phyloP scores from a whole-genome alignment of 37 sponge, comb jelly and placozoan species.

The Crambe crambe region DNA sequence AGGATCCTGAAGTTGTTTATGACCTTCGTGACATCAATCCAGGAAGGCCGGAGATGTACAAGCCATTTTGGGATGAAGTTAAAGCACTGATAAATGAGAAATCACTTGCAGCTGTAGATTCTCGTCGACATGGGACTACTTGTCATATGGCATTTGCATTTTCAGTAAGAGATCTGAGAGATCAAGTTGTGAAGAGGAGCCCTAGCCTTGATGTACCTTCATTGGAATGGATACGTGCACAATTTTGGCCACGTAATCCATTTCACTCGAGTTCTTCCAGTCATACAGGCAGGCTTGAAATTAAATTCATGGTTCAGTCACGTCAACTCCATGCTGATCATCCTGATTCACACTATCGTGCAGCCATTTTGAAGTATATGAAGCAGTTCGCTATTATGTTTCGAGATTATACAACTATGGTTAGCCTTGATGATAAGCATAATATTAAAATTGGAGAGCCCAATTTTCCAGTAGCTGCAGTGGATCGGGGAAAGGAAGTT shows the following conservation, averaged over 20 bases:
- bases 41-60: background rate
- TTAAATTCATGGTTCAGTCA: constrained; percentile 30
- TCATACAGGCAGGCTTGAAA: constrained; percentile 20
- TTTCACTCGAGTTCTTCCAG: background rate
- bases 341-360: constrained; percentile 37
- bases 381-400: constrained; percentile 1
- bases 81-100: constrained; percentile 9
- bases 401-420: background rate
- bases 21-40: constrained; percentile 3
- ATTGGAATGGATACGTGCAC: constrained; percentile 19
- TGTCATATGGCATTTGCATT: constrained; percentile 15
- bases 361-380: constrained; percentile 35
- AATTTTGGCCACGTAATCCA: constrained; percentile 16
- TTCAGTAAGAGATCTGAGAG: constrained; percentile 14
- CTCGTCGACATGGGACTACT: constrained; percentile 32
- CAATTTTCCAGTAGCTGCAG: background rate
- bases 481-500: background rate
- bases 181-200: constrained; percentile 9
- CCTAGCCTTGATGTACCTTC: constrained; percentile 6
- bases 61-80: constrained; percentile 9
- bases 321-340: constrained; percentile 18
- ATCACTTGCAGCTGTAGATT: constrained; percentile 36
- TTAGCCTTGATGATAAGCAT: background rate
- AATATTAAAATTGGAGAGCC: background rate
- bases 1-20: constrained; percentile 12